Base-by-base conservation (phyloP, 2,113 vertebrate species). In the Atrichornis clamosus region DNA sequence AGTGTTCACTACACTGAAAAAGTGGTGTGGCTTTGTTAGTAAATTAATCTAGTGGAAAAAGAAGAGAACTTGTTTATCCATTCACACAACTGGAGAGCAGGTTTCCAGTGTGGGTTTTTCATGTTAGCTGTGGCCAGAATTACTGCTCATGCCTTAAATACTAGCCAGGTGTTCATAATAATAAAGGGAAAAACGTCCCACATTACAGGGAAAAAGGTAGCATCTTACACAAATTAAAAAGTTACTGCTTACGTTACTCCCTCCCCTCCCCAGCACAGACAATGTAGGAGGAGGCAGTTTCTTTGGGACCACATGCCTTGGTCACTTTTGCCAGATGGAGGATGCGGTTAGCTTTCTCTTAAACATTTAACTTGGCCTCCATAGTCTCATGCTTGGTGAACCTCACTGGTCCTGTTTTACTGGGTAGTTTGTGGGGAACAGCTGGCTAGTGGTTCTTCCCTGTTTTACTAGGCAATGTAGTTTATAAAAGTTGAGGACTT, bases 351-450 rank as follows among this genome's bases (percentile, higher is more conserved):
- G 53, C 56, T 80, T 79, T 87, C 77, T 89, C 64, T 91, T 82
- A 93, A 95, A 96, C 94, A 89, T 94, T 96, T 89, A 96, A 89
- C 65, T 95, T 96, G 91, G 93, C 89, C 74, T 89, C 58, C 32
- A 53, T 41, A 69, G 28, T 62, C 89, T 64, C 2, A 0, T 82
- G 87, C 63, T 91, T 76, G 87, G 89, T 96, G 94, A 97, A 95
- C 87, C 91, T 96, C 96, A 94, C n/a, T 73, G 74, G 89, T 78
- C 56, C 74, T 56, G 67, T 94, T 96, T 96, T 89, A 95, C 89
- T 65, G 80, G 20, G 87, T 64, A 94, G 58, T 81, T 89, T 95
- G 93, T 93, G 89, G 70, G 56, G 70, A 97, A 65, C 67, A 85
- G 73, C 87, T 95, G 95, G 74, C 65, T 84, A 76, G 94, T 1